A percentile compares a stretch with the other conserved stretches of the same genome.
Evolutionary conservation across 2,888 invertebrate species (phyloP).

Genomic region (Syrphus vitripennis): DNA sequence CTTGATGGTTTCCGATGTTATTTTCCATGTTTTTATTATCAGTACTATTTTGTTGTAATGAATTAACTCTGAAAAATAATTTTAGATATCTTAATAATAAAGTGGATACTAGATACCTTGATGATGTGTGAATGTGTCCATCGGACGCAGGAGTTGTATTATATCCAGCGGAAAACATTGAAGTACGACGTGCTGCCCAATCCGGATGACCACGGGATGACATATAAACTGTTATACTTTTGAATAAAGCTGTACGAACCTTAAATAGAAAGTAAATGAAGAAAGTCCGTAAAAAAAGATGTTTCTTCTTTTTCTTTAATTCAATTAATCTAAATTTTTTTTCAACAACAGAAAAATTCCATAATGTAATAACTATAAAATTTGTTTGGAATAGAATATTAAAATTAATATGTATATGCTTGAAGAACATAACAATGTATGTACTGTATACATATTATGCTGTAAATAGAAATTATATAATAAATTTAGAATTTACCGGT

Average conservation of each 20-base stretch:
- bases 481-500: too few relatives aligned
- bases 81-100: not conserved
- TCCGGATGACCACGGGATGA: constrained; percentile 80
- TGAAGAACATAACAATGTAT: too few relatives aligned
- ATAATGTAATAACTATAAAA: too few relatives aligned
- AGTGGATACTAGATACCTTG: constrained; percentile 72
- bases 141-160: constrained; percentile 80
- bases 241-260: constrained; percentile 81
- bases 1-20: constrained; percentile 36
- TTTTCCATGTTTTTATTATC: not conserved
- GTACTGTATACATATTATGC: too few relatives aligned
- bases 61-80: constrained; percentile 73
- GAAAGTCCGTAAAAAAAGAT: too few relatives aligned
- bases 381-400: too few relatives aligned
- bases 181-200: constrained; percentile 79
- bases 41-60: constrained; percentile 74
- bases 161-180: constrained; percentile 80
- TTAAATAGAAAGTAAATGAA: constrained; percentile 67
- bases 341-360: too few relatives aligned
- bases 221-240: constrained; percentile 81
- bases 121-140: constrained; percentile 75
- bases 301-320: too few relatives aligned
- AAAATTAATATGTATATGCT: too few relatives aligned
- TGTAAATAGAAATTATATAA: too few relatives aligned
- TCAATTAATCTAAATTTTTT: not conserved